A percentile compares a stretch with the other conserved stretches of the same genome.
phyloP scores from a whole-genome alignment of 2,113 vertebrate species.

The Hydrolagus affinis region DNA sequence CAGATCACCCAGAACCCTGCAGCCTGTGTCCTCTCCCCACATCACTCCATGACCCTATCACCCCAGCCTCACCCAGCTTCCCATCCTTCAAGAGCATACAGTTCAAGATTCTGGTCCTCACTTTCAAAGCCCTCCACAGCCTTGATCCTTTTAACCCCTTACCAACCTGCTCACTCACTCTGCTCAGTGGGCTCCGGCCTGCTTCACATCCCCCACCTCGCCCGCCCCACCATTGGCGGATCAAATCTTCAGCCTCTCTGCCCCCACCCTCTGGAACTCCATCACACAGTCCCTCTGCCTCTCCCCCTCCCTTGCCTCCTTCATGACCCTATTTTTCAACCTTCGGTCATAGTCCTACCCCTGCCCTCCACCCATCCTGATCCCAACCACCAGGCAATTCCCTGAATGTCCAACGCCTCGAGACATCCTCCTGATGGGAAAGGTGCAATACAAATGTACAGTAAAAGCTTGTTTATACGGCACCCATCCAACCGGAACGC shows the following conservation, averaged over 20 bases:
- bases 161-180: background rate
- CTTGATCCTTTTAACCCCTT: background rate
- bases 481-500: too few relatives aligned
- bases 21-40: too few relatives aligned
- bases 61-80: too few relatives aligned
- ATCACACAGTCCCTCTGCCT: background rate
- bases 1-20: too few relatives aligned
- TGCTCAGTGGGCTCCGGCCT: background rate
- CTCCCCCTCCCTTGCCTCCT: background rate
- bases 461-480: too few relatives aligned
- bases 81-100: too few relatives aligned
- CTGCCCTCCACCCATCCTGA: background rate
- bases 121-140: too few relatives aligned
- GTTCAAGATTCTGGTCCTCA: too few relatives aligned
- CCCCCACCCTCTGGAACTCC: background rate
- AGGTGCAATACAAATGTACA: background rate
- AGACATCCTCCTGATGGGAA: background rate
- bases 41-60: too few relatives aligned
- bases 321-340: background rate
- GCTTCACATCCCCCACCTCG: too few relatives aligned
- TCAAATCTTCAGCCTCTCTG: background rate
- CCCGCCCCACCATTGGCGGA: background rate
- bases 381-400: too few relatives aligned
- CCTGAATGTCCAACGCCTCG: background rate
- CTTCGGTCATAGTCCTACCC: background rate